These are phyloP conservation scores for Botia kubotai DNA, from an alignment of 2,797 vertebrate species.

Conservation along the genomic window DNA sequence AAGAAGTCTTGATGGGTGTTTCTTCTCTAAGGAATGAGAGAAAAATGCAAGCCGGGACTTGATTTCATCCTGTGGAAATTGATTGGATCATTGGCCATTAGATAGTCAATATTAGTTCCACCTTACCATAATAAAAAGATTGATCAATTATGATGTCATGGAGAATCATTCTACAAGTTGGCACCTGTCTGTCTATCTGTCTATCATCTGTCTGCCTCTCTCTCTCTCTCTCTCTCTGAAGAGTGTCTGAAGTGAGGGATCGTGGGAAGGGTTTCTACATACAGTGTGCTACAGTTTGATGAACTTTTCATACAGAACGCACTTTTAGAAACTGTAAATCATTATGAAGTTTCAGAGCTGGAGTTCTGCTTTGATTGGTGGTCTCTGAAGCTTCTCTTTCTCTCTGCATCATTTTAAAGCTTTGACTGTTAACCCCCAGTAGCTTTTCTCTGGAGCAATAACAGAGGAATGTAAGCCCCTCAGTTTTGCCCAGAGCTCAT, in stretches of 20 bases:
- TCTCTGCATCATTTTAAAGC: slow-evolving; percentile 25
- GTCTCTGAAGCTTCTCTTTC: slow-evolving; percentile 20
- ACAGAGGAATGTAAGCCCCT: slow-evolving; percentile 39
- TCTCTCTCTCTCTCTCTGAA: too few species aligned
- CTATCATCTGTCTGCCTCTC: too few species aligned
- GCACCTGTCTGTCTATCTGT: too few species aligned
- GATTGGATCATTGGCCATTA: too few species aligned
- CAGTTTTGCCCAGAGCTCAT: slow-evolving; percentile 33
- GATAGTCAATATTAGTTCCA: too few species aligned
- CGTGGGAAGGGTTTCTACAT: neutral
- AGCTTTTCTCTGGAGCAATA: slow-evolving; percentile 34
- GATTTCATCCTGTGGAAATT: too few species aligned
- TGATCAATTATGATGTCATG: too few species aligned
- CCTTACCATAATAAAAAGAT: too few species aligned
- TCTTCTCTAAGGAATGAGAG: too few species aligned
- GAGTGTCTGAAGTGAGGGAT: neutral
- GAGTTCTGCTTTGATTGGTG: slow-evolving; percentile 10
- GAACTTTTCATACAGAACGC: neutral
- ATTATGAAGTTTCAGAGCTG: neutral
- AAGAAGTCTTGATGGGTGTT: too few species aligned
- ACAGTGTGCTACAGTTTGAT: neutral
- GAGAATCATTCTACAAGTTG: too few species aligned
- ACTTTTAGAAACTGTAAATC: neutral
- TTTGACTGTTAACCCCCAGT: slow-evolving; percentile 25
- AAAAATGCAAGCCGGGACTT: too few species aligned